Evolutionary conservation across 2,113 vertebrate genomes (phyloP).

Genomic region (Poeciliopsis occidentalis): DNA sequence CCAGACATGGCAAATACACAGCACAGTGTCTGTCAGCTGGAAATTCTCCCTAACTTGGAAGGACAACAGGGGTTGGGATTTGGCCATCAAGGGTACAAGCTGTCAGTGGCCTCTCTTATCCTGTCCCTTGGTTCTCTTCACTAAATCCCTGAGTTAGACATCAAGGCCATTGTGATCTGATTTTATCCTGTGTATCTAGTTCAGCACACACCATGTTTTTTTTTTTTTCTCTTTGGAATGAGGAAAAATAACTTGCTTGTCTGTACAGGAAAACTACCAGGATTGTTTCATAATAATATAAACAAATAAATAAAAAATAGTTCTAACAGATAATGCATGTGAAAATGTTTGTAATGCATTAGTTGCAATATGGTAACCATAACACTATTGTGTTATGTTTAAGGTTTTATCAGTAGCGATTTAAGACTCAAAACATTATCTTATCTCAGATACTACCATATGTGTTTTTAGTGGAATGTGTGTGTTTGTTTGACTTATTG

Average conservation of each 20-base stretch:
- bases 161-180: slow-evolving; percentile 74
- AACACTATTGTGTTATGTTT: not conserved
- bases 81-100: slow-evolving; percentile 79
- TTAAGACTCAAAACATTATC: not conserved
- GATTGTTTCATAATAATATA: not conserved
- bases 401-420: not conserved
- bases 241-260: slow-evolving; percentile 15
- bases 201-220: slow-evolving; percentile 41
- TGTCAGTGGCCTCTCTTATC: slow-evolving; percentile 71
- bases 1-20: slow-evolving; percentile 51
- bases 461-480: not conserved
- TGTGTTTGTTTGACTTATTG: not conserved
- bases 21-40: slow-evolving; percentile 69
- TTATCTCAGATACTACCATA: not conserved
- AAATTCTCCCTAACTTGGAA: slow-evolving; percentile 74
- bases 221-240: slow-evolving; percentile 15
- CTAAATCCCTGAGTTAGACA: slow-evolving; percentile 71
- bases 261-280: slow-evolving; percentile 9
- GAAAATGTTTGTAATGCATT: not conserved
- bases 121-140: slow-evolving; percentile 62
- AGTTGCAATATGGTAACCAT: not conserved
- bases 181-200: slow-evolving; percentile 70
- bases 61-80: slow-evolving; percentile 79
- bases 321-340: not conserved
- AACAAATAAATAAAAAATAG: not conserved